phyloP scores from a whole-genome alignment of 2,113 vertebrate genomes.

The Phylloscopus trochilus region DNA sequence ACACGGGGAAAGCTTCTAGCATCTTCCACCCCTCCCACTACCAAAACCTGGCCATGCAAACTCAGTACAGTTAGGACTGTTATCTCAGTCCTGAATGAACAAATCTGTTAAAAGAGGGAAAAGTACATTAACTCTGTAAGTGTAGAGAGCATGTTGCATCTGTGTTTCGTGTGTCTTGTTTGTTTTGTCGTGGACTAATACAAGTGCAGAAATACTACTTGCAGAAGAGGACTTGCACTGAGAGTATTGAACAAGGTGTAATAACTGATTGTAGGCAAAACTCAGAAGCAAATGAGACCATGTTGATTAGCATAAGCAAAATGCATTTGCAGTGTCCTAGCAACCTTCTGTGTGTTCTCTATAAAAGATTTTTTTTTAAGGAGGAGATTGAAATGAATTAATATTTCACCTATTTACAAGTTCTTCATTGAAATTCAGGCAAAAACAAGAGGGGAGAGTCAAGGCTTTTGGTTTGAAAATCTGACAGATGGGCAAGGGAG shows the following conservation, averaged over 20 bases:
- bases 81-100: not conserved
- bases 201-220: not conserved
- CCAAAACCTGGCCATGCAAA: not conserved
- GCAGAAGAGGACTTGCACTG: not conserved
- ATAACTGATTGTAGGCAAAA: not conserved
- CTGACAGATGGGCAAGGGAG: not conserved
- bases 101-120: not conserved
- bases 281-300: not conserved
- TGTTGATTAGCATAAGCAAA: not conserved
- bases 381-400: not conserved
- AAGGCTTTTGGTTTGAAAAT: not conserved
- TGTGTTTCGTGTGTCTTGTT: not conserved
- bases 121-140: not conserved
- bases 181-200: not conserved
- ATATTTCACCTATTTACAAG: not conserved
- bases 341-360: not conserved
- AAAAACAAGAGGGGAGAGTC: not conserved
- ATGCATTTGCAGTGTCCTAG: not conserved
- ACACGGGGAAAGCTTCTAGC: not conserved
- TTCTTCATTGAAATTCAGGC: not conserved
- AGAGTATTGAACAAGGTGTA: not conserved
- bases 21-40: not conserved
- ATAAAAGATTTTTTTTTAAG: not conserved
- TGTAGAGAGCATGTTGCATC: not conserved
- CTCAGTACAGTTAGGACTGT: not conserved